Evolutionary conservation across 2,888 invertebrate genomes (phyloP).

Genomic region (Seira musarum): DNA sequence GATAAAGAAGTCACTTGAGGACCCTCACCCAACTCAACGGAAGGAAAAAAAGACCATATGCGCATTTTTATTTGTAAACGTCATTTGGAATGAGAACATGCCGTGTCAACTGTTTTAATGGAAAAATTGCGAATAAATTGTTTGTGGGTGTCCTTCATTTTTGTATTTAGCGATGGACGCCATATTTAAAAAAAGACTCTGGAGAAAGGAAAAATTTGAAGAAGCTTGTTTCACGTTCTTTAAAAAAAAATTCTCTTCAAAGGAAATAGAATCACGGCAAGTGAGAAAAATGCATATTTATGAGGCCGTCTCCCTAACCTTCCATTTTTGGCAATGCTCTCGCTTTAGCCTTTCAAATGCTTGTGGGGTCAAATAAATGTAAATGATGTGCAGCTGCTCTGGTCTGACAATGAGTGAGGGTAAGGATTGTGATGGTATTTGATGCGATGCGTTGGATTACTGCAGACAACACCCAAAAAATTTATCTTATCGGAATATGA

Average conservation of each 20-base stretch:
- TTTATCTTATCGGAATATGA: too few relatives aligned
- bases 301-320: slow-evolving; percentile 23
- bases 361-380: not conserved
- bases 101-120: not conserved
- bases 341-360: not conserved
- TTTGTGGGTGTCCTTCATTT: not conserved
- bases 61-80: not conserved
- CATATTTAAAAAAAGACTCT: too few relatives aligned
- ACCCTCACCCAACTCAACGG: not conserved
- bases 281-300: slow-evolving; percentile 27
- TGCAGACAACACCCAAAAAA: slow-evolving; percentile 42
- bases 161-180: not conserved
- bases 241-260: too few relatives aligned
- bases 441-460: slow-evolving; percentile 12
- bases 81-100: not conserved
- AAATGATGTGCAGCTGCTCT: not conserved
- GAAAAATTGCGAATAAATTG: not conserved
- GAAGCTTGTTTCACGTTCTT: too few relatives aligned
- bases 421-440: slow-evolving; percentile 26
- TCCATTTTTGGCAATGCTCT: slow-evolving; percentile 50
- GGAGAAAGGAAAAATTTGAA: slow-evolving; percentile 22
- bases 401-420: slow-evolving; percentile 21
- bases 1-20: not conserved
- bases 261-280: too few relatives aligned
- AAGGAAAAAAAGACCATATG: not conserved